Evolutionary conservation across 2,888 invertebrate genomes (phyloP).

Genomic region (Stictocephala bisonia): DNA sequence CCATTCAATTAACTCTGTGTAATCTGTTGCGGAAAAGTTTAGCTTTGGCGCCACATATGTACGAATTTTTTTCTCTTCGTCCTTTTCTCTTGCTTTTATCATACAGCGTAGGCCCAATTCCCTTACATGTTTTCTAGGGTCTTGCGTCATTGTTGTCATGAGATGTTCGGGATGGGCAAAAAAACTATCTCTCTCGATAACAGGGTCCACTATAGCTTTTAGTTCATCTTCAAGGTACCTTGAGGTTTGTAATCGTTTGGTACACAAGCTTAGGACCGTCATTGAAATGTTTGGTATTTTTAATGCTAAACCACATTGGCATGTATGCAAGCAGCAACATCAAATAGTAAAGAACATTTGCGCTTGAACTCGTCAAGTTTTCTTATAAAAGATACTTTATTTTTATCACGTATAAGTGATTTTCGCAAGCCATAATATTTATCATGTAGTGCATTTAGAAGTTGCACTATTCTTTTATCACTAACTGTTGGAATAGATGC

Average conservation of each 20-base stretch:
- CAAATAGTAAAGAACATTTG: conserved; percentile 7
- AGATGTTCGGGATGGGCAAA: conserved; percentile 33
- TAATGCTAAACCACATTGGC: conserved; percentile 38
- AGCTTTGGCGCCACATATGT: conserved; percentile 22
- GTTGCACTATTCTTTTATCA: conserved; percentile 27
- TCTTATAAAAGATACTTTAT: conserved; percentile 11
- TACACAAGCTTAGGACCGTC: conserved; percentile 22
- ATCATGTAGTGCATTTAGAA: conserved; percentile 17
- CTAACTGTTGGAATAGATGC: conserved; percentile 22
- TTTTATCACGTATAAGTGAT: conserved; percentile 14
- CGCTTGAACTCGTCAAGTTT: conserved; percentile 14
- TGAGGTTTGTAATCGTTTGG: conserved; percentile 7
- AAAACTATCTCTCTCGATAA: conserved; percentile 7
- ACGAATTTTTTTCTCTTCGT: conserved; percentile 4
- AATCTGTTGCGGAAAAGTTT: conserved; percentile 27
- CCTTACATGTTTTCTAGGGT: conserved; percentile 11
- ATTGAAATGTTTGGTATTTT: conserved; percentile 10
- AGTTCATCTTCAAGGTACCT: conserved; percentile 32
- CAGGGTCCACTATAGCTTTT: conserved; percentile 4
- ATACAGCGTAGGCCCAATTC: conserved; percentile 4
- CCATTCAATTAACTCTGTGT: conserved; percentile 21
- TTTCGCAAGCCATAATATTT: conserved; percentile 21
- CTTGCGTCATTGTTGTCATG: conserved; percentile 23
- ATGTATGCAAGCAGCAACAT: conserved; percentile 30
- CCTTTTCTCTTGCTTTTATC: conserved; percentile 21